Base-by-base conservation (phyloP, 2,113 vertebrate genomes). In the Ochotona princeps region DNA sequence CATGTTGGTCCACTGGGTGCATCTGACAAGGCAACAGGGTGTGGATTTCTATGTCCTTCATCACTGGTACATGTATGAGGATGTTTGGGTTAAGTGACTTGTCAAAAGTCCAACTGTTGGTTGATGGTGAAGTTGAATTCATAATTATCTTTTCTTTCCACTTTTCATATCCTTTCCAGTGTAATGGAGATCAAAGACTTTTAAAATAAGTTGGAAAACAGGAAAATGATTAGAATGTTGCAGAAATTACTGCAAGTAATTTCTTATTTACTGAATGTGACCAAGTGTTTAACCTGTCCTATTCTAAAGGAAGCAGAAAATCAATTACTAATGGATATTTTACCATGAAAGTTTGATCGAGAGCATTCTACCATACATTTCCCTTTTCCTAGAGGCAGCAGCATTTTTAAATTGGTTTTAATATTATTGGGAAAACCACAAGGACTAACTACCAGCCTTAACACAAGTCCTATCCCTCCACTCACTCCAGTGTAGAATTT, bases 261-360 rank as follows among this genome's bases (percentile, higher is more conserved):
- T 96, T 94, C 66, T 96, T 97, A 94, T 96, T 97, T 96, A 96
- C 83, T 13, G 51, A 95, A 94, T 90, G 88, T 96, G 92, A 96
- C 94, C 92, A 63, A 94, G 63, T 95, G 66, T 69, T 95, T 96
- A 97, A 97, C 94, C 94, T 92, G 69, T 91, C 89, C 54, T 88
- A 83, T 83, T 95, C 87, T 82, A 97, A 96, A 93, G n/a, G 91
- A 95, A 92, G 95, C 87, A 83, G 84, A 94, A 96, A 95, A 97
- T 96, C 94, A 91, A 96, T 97, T 96, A 95, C 69, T 87, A 91
- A 93, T 83, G 95, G 91, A 11, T 57, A 89, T 85, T 96, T 95
- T 93, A 89, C 93, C 93, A 95, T 97, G 95, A 76, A 96, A 91
- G 89, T 89, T 23, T 91, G 54, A 95, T 95, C 95, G 89, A 57